Base-by-base conservation (phyloP, 2,888 invertebrate genomes). In the Bruchidius siliquastri region DNA sequence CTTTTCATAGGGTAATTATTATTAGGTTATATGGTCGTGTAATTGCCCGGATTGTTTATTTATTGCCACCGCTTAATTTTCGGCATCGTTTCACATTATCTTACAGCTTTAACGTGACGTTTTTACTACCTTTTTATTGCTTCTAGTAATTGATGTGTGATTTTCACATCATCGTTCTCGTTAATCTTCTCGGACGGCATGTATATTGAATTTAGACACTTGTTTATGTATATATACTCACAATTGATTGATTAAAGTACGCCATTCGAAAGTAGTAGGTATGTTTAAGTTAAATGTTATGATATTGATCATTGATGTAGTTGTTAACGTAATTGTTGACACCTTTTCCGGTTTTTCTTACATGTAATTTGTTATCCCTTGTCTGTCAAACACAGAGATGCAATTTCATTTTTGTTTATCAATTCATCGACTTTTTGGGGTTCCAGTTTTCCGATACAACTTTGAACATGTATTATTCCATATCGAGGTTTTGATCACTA, bases 1-100 rank as follows among this genome's bases (percentile, higher is more conserved):
- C 85, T 85, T 86, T 86, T 85, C 85, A 84, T 84, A 81, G 83
- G 84, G 85, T 85, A 86, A 86, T 85, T 86, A 86, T 86, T 85
- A 84, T 84, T 84, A 84, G 84, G 83, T 84, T 84, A 83, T 81
- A 75, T 68, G 72, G 72, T 72, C 70, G 71, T 73, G 72, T 75
- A 75, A 75, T 71, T 71, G 67, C 71, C 10, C 20, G 21, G 68
- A 68, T 68, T 68, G 68, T 68, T 68, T 68, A 68, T 68, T 68
- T 68, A 68, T 68, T 21, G 22, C 68, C 20, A 68, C 21, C 68
- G 68, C 22, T 68, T 68, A 68, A 68, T 68, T 68, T 68, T 68
- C 68, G 68, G 21, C 68, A 68, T 13, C 10, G 49, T 49, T 49
- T 49, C 49, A 49, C 49, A 49, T 49, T 49, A 49, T 49, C 49